phyloP scores from a whole-genome alignment of 2,888 invertebrate genomes.

The Steromphala cineraria region DNA sequence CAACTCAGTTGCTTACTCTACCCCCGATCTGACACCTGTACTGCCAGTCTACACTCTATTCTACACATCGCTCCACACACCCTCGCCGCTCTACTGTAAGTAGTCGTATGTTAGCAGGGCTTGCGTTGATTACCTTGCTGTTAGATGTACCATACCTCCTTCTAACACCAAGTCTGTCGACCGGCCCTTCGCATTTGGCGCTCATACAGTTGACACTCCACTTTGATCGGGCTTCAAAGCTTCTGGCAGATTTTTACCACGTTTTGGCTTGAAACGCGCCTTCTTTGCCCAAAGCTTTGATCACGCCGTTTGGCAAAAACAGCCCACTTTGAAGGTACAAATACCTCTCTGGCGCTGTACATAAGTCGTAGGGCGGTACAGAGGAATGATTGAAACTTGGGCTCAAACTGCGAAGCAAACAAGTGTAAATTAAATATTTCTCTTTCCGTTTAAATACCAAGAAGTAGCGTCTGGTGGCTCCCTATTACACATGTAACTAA shows the following conservation, averaged over 20 bases:
- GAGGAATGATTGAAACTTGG: background rate
- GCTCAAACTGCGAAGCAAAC: background rate
- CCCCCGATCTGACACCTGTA: too few relatives aligned
- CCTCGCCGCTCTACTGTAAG: too few relatives aligned
- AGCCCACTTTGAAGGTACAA: conserved; percentile 1
- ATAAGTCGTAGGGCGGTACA: conserved; percentile 1
- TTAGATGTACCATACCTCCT: background rate
- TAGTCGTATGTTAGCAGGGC: too few relatives aligned
- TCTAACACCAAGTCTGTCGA: background rate
- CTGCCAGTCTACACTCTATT: too few relatives aligned
- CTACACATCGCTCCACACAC: too few relatives aligned
- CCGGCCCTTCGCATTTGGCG: conserved; percentile 9
- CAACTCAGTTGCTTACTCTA: too few relatives aligned
- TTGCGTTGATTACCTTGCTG: too few relatives aligned
- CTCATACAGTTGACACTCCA: background rate
- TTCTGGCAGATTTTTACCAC: conserved; percentile 16
- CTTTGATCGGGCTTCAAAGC: conserved; percentile 15
- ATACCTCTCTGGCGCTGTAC: conserved; percentile 4
- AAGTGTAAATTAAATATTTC: conserved; percentile 21
- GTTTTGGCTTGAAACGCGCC: conserved; percentile 4
- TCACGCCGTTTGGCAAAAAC: conserved; percentile 14
- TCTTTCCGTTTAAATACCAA: conserved; percentile 9
- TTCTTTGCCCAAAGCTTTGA: conserved; percentile 15
- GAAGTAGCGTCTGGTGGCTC: background rate
- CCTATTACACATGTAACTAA: background rate